Conservation (phyloP, 2,888 invertebrate species). For the Stenotaenia linearis region DNA sequence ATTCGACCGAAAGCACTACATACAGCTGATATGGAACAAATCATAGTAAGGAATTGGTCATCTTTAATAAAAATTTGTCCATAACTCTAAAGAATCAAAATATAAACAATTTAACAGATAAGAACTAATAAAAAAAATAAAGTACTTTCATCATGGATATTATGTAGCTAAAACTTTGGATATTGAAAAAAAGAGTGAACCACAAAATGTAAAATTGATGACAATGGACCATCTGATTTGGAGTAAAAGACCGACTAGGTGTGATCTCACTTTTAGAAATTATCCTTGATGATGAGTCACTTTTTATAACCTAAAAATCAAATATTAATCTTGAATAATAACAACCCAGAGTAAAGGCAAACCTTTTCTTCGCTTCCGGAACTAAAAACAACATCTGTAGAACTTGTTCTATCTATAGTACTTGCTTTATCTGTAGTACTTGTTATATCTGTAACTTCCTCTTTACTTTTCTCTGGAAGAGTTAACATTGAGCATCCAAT, state of each 20-base stretch:
- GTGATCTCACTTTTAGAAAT: neutral
- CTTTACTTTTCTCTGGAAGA: conserved; percentile 32
- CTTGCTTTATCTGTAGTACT: neutral
- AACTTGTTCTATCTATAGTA: too few species aligned
- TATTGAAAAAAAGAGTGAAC: conserved; percentile 45
- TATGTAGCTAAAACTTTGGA: conserved; percentile 44
- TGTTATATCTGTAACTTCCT: neutral
- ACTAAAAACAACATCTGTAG: neutral
- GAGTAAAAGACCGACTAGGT: conserved; percentile 33
- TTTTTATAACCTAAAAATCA: neutral
- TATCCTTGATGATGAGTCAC: neutral
- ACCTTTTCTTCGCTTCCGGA: neutral
- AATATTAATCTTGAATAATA: neutral
- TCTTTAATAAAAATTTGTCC: conserved; percentile 50
- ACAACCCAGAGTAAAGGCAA: neutral
- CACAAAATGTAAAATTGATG: conserved; percentile 45
- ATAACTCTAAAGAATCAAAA: conserved; percentile 43
- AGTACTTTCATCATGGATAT: conserved; percentile 47
- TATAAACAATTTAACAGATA: neutral
- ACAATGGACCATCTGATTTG: conserved; percentile 41
- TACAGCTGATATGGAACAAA: conserved; percentile 50
- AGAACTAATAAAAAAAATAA: neutral
- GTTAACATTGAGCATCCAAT: conserved; percentile 41
- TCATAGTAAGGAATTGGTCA: conserved; percentile 50
- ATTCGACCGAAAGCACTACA: conserved; percentile 50